Base-by-base conservation (phyloP, 1,140 invertebrate species). In the Drosophila azteca region DNA sequence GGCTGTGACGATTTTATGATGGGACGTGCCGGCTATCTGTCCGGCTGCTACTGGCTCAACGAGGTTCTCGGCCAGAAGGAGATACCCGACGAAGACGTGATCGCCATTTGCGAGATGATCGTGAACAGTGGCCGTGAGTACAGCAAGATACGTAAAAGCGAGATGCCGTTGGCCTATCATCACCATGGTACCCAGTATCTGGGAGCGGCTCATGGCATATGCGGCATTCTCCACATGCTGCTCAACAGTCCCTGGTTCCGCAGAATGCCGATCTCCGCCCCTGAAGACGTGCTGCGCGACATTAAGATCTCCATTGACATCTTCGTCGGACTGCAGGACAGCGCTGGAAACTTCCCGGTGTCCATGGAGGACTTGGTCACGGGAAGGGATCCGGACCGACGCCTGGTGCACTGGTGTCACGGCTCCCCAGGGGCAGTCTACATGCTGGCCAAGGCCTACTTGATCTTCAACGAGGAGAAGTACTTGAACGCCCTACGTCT, bases 351-450 rank as follows among this genome's bases (percentile, higher is more conserved):
- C 90, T 97, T 96, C 92, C 96, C 96, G 0, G 94, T 94, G 67
- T 94, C 95, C 3, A 93, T 95, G 87, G 96, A 96, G 90, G 96
- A 97, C 91, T 77, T 95, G 45, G 77, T 79, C 3, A 87, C 83
- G 22, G 81, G 92, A 6, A 75, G 90, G 6, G 92, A 39, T 13
- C 35, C 35, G 5, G 11, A 92, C 2, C 91, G 93, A 64, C 95
- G 96, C 68, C 87, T 97, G 2, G 94, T 97, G 4, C 97, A 98
- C 85, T 97, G 96, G 96, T 98, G 97, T 92, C 96, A 97, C 92
- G 97, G 97, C 2, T 96, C 96, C 26, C 95, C 96, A 49, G 96
- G 96, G 7, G 94, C 95, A 2, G 92, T 97, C 8, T 97, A 97
- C 90, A 84, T 97, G 20, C 94, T 97, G 93, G 96, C 96, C 2